Conservation (phyloP, 2,888 invertebrate genomes). For the Drosophila eohydei region DNA sequence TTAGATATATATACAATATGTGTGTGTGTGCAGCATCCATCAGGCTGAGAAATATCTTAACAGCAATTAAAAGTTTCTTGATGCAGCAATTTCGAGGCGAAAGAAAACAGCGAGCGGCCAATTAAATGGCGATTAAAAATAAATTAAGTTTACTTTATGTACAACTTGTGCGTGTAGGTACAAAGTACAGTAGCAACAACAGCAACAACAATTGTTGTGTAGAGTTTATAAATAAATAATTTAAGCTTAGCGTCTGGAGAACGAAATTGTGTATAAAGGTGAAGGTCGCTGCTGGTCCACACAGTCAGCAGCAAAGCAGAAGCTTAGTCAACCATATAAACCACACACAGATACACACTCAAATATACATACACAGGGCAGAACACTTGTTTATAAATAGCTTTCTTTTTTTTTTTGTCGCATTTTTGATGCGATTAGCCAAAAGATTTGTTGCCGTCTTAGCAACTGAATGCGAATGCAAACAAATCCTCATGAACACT, state of each 20-base stretch:
- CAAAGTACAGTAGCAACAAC: conserved; percentile 36
- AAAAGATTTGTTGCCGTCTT: conserved; percentile 69
- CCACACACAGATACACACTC: conserved; percentile 20
- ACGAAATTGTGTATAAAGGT: conserved; percentile 58
- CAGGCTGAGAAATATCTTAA: conserved; percentile 46
- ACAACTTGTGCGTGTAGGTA: conserved; percentile 54
- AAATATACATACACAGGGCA: not conserved
- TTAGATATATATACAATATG: not conserved
- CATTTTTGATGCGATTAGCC: conserved; percentile 64
- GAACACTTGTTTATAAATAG: conserved; percentile 45
- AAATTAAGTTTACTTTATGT: conserved; percentile 72
- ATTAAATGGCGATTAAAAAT: conserved; percentile 80
- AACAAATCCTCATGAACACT: conserved; percentile 49
- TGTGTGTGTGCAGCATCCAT: not conserved
- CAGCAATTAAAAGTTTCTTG: conserved; percentile 71
- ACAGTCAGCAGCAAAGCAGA: conserved; percentile 38
- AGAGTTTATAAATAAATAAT: conserved; percentile 54
- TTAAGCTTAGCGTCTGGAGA: conserved; percentile 39
- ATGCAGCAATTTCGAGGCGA: conserved; percentile 56
- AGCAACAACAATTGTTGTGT: conserved; percentile 24
- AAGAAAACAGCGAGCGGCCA: conserved; percentile 67
- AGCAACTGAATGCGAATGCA: conserved; percentile 54
- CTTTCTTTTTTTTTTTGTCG: conserved; percentile 43
- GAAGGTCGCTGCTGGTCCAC: conserved; percentile 54
- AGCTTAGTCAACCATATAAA: conserved; percentile 34